Percentiles rank a stretch among this genome's conserved stretches.
phyloP scores from a whole-genome alignment of 2,113 vertebrate genomes.

The Corythoichthys haematopterus region DNA sequence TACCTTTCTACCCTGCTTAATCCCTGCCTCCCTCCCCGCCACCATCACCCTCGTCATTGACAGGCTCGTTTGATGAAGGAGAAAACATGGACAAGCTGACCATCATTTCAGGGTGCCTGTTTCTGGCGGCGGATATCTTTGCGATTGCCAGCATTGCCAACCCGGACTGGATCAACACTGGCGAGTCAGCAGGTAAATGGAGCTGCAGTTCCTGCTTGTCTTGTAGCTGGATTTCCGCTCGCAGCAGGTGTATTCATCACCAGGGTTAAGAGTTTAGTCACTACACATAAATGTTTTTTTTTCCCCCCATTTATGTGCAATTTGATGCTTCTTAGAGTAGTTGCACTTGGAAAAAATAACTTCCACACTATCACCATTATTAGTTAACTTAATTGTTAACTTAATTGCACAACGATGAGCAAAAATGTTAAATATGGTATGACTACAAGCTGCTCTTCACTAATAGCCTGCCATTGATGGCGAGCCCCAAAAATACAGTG shows the following conservation, averaged over 20 bases:
- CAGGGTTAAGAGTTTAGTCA: constrained; percentile 10
- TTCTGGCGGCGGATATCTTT: constrained; percentile 96
- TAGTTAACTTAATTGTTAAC: background rate
- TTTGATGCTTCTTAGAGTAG: background rate
- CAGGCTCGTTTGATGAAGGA: constrained; percentile 43
- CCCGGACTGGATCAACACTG: constrained; percentile 98
- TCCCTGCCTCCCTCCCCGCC: background rate
- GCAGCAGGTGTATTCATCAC: background rate
- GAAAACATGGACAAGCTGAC: constrained; percentile 92
- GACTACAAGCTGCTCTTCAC: too few species aligned
- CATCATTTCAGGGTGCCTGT: constrained; percentile 97
- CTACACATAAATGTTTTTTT: constrained; percentile 19
- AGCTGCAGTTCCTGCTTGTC: background rate
- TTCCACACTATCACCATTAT: background rate
- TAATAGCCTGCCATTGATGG: too few species aligned
- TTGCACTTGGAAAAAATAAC: background rate
- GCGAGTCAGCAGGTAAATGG: constrained; percentile 90
- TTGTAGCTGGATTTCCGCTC: background rate
- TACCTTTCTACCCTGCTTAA: constrained; percentile 4
- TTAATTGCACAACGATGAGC: too few species aligned
- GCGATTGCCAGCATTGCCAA: constrained; percentile 97
- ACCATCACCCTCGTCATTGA: constrained; percentile 7
- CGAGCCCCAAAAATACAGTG: too few species aligned
- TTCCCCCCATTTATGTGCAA: background rate
- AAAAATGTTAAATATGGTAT: too few species aligned